phyloP scores from a whole-genome alignment of 2,113 vertebrate species.

The Cyphomyrus discorhynchus region DNA sequence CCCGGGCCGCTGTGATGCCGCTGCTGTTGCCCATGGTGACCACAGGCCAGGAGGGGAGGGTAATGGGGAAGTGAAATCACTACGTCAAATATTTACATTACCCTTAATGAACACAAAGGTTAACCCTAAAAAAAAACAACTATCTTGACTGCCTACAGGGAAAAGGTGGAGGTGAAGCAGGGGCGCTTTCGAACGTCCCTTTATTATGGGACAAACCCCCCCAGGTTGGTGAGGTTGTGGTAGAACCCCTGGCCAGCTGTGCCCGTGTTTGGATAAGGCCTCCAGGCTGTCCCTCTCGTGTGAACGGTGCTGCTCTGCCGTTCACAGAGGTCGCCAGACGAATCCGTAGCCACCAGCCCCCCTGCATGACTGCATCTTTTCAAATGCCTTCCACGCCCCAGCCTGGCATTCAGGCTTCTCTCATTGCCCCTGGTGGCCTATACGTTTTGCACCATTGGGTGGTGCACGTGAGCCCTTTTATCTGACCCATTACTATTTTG shows the following conservation, averaged over 20 bases:
- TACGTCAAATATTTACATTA: background rate
- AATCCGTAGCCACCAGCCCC: background rate
- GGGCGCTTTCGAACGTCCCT: background rate
- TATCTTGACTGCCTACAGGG: background rate
- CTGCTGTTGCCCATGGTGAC: background rate
- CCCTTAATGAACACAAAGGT: background rate
- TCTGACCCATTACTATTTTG: background rate
- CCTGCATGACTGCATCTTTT: slow-evolving; percentile 4
- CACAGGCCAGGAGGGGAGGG: background rate
- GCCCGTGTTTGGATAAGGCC: background rate
- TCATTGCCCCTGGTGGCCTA: background rate
- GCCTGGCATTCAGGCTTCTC: background rate
- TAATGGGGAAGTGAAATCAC: background rate
- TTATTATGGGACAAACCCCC: background rate
- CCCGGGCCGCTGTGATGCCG: background rate
- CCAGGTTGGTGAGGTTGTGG: background rate
- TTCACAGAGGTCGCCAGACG: background rate
- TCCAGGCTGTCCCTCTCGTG: background rate
- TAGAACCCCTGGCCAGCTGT: background rate
- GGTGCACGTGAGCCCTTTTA: background rate
- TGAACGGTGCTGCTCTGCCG: background rate
- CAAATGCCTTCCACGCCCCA: background rate
- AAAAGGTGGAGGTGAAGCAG: background rate
- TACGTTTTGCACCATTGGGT: background rate
- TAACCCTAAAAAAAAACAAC: background rate